phyloP scores from a whole-genome alignment of 1,140 invertebrate genomes.

The Bombus sylvicola region DNA sequence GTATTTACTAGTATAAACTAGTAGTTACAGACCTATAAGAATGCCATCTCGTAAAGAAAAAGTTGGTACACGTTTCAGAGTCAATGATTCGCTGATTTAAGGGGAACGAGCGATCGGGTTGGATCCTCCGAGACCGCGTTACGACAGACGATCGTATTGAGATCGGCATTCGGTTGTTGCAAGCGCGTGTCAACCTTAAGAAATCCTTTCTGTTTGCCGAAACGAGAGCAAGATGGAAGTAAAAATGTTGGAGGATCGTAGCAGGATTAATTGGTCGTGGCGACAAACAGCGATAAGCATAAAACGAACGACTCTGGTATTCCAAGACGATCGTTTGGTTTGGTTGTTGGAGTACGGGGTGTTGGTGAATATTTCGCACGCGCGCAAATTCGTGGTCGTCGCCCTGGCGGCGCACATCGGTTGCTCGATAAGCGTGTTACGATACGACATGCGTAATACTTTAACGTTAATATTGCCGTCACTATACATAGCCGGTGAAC shows the following conservation, averaged over 20 bases:
- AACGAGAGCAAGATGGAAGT: neutral
- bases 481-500: constrained; percentile 79
- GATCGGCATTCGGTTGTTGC: too few species aligned
- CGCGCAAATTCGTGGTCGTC: constrained; percentile 27
- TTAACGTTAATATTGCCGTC: constrained; percentile 69
- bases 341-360: neutral
- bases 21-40: too few species aligned
- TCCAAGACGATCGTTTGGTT: neutral
- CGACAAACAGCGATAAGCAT: neutral
- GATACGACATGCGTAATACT: constrained; percentile 61
- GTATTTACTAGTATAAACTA: too few species aligned
- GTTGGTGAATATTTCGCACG: neutral
- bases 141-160: too few species aligned
- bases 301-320: neutral
- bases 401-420: neutral
- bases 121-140: neutral
- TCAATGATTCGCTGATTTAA: too few species aligned
- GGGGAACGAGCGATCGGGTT: too few species aligned
- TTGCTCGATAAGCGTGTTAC: constrained; percentile 5
- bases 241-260: neutral
- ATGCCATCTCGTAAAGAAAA: too few species aligned
- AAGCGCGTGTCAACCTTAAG: neutral
- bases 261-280: neutral
- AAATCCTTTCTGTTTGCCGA: neutral
- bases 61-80: too few species aligned